Percentiles rank a stretch among this genome's conserved stretches.
phyloP scores from a whole-genome alignment of 2,113 vertebrate genomes.

The Meles meles region DNA sequence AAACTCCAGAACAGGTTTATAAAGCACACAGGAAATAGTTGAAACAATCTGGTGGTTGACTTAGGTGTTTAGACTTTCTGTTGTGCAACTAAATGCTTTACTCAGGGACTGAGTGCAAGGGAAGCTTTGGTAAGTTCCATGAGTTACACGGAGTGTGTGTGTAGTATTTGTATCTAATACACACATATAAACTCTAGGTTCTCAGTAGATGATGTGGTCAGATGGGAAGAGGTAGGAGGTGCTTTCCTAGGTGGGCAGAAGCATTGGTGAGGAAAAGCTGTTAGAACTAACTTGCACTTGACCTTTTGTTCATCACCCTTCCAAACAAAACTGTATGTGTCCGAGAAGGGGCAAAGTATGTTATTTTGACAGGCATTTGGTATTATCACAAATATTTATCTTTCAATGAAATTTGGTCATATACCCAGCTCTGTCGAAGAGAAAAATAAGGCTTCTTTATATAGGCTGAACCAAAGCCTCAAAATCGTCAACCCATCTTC shows the following conservation, averaged over 20 bases:
- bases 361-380: not conserved
- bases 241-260: not conserved
- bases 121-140: not conserved
- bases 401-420: not conserved
- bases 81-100: not conserved
- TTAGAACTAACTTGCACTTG: not conserved
- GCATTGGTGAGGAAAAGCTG: not conserved
- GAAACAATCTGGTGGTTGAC: not conserved
- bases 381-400: conserved; percentile 6
- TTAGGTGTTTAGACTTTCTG: not conserved
- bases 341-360: not conserved
- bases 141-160: not conserved
- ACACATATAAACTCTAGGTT: not conserved
- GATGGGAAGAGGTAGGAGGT: not conserved
- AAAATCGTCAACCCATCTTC: not conserved
- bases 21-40: not conserved
- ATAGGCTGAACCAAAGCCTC: not conserved
- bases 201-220: not conserved
- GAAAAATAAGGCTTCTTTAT: not conserved
- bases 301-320: not conserved
- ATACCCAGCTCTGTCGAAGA: not conserved
- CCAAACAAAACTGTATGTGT: not conserved
- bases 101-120: not conserved
- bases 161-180: not conserved
- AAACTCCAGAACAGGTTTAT: not conserved